These are phyloP conservation scores for Oxycera nigricornis DNA, from an alignment of 2,888 invertebrate genomes.

Conservation along the genomic window DNA sequence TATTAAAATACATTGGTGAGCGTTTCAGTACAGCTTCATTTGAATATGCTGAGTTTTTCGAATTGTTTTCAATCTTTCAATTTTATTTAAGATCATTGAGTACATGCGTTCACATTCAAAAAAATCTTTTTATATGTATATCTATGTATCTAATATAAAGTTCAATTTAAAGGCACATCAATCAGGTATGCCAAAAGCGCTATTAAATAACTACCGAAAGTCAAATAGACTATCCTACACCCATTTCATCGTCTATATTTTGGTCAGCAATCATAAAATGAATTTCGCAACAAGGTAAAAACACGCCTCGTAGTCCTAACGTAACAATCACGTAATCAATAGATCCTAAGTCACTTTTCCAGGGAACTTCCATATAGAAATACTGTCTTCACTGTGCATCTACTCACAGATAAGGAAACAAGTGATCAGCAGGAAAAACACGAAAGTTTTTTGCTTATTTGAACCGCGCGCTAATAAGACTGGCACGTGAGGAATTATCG, in stretches of 20 bases:
- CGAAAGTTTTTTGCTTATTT: conserved; percentile 35
- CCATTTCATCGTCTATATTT: neutral
- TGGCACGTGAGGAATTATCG: conserved; percentile 36
- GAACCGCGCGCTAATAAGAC: conserved; percentile 33
- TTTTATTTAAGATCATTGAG: too few relatives aligned
- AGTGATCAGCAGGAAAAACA: conserved; percentile 24
- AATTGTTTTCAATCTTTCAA: too few relatives aligned
- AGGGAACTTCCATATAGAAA: neutral
- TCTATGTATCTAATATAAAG: too few relatives aligned
- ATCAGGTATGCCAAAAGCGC: too few relatives aligned
- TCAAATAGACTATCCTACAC: too few relatives aligned
- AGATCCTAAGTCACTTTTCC: conserved; percentile 21
- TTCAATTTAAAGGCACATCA: too few relatives aligned
- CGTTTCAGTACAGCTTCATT: too few relatives aligned
- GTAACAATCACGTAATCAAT: conserved; percentile 40
- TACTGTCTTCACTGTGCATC: neutral
- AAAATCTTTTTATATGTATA: too few relatives aligned
- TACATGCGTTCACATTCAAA: too few relatives aligned
- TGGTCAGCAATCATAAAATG: neutral
- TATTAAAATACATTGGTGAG: too few relatives aligned
- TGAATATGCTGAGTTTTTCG: too few relatives aligned
- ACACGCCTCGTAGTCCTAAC: conserved; percentile 24
- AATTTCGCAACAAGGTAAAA: conserved; percentile 35
- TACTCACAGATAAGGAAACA: neutral
- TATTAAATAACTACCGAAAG: too few relatives aligned